Base-by-base conservation (phyloP, 2,797 vertebrate genomes). In the Thalassophryne amazonica region DNA sequence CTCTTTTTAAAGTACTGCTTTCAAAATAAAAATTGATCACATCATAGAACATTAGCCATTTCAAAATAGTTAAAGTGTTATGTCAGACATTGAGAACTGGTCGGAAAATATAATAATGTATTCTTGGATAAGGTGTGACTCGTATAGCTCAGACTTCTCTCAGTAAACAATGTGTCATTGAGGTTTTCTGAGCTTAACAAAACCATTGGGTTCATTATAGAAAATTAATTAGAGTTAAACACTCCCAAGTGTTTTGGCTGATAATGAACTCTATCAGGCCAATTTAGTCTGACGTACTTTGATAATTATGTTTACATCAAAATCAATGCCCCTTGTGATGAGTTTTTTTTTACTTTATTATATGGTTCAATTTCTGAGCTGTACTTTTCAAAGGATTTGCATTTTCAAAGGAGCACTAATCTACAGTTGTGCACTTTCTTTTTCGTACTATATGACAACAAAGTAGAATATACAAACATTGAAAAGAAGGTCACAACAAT, bases 141-240 rank as follows among this genome's bases (percentile, higher is more conserved):
- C n/a, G n/a, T n/a, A n/a, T n/a, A n/a, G n/a, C n/a, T n/a, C n/a
- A n/a, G n/a, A n/a, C n/a, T n/a, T n/a, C 67, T 73, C 62, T 33
- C 38, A 63, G 75, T 87, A 85, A 88, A 88, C 87, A 86, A 76
- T 45, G 70, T 80, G 85, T 83, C 84, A 78, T 61, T 79, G 78
- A 91, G 74, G 81, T 86, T 87, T 88, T 84, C 72, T 38, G 29
- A 69, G 73, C 81, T 88, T 73, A 81, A 86, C 81, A 80, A 87
- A 89, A 90, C 90, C 74, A 85, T 66, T 34, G 73, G 60, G 73
- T 86, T 90, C 85, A 90, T 90, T 88, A 91, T 81, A 78, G 83
- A 85, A 87, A 87, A 90, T 91, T 88, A 91, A 91, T 91, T 91
- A 90, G 84, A 86, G 74, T 75, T 80, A 81, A 74, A 77, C 80